phyloP scores from a whole-genome alignment of 2,888 invertebrate species.

The Andricus curvator region DNA sequence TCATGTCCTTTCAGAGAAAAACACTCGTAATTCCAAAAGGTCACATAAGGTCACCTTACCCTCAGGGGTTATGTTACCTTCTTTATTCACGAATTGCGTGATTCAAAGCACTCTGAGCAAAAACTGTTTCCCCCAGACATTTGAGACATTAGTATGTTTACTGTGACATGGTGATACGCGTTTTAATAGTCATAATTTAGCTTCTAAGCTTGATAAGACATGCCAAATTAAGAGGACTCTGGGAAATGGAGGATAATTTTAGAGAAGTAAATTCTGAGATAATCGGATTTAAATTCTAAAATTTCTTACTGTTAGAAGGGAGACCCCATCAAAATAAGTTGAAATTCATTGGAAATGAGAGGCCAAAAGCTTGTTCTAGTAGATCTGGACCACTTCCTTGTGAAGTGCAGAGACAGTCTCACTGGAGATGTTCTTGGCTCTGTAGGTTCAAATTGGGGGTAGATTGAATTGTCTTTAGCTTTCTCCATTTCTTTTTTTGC shows the following conservation, averaged over 20 bases:
- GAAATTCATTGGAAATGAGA: neutral
- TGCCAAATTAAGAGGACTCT: slow-evolving; percentile 8
- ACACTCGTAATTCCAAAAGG: neutral
- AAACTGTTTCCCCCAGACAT: slow-evolving; percentile 29
- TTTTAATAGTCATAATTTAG: slow-evolving; percentile 21
- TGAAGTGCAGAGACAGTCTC: neutral
- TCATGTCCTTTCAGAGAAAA: neutral
- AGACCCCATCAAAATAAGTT: neutral
- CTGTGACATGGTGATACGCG: slow-evolving; percentile 9
- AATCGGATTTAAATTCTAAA: neutral
- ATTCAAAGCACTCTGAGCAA: slow-evolving; percentile 9
- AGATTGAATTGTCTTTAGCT: neutral
- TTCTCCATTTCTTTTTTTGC: neutral
- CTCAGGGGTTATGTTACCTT: neutral
- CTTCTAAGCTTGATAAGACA: slow-evolving; percentile 16
- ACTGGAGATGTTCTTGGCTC: slow-evolving; percentile 23
- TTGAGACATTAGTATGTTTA: slow-evolving; percentile 22
- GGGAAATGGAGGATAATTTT: neutral
- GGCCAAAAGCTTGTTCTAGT: slow-evolving; percentile 22
- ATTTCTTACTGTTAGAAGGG: neutral
- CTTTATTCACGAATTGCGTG: slow-evolving; percentile 35
- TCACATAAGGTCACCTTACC: slow-evolving; percentile 11
- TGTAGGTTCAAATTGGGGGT: neutral
- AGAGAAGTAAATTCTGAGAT: neutral
- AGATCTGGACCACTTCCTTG: neutral